phyloP scores from a whole-genome alignment of 2,113 vertebrate genomes.

The Prinia subflava region DNA sequence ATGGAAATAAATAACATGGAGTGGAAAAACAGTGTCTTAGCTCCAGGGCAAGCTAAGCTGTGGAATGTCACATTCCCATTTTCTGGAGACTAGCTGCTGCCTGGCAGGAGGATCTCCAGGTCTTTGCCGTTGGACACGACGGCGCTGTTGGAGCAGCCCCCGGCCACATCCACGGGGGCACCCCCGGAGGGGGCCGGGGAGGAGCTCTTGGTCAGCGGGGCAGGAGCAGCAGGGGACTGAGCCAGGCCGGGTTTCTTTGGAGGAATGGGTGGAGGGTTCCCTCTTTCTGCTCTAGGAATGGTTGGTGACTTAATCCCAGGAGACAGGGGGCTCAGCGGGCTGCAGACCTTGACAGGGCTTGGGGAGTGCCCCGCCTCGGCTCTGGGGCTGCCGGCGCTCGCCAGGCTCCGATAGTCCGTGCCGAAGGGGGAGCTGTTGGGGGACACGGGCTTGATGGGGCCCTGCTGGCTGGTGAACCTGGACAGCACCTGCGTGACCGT shows the following conservation, averaged over 20 bases:
- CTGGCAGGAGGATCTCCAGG: conserved; percentile 86
- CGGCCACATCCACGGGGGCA: conserved; percentile 72
- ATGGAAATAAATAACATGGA: conserved; percentile 81
- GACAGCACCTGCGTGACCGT: conserved; percentile 93
- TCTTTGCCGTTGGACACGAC: conserved; percentile 85
- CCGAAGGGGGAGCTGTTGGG: conserved; percentile 90
- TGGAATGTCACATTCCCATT: conserved; percentile 55
- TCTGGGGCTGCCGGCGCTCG: conserved; percentile 57
- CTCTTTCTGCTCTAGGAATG: conserved; percentile 86
- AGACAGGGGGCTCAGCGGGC: conserved; percentile 75
- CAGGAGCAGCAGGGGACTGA: conserved; percentile 81
- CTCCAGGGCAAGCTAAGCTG: conserved; percentile 20
- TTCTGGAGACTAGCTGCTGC: conserved; percentile 76
- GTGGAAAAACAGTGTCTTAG: conserved; percentile 63
- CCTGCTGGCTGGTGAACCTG: conserved; percentile 88
- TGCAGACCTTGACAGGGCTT: conserved; percentile 72
- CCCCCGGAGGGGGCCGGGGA: conserved; percentile 43
- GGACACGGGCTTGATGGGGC: conserved; percentile 74
- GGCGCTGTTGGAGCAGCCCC: conserved; percentile 77
- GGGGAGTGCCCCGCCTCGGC: conserved; percentile 69
- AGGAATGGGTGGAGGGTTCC: conserved; percentile 93
- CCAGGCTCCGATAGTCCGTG: conserved; percentile 89
- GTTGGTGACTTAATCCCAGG: conserved; percentile 89
- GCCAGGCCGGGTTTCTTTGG: conserved; percentile 92
- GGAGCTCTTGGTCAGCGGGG: conserved; percentile 70